Percentiles rank a stretch among this genome's conserved stretches.
These are phyloP conservation scores for Potamarius usumacintae DNA, from an alignment of 2,113 vertebrate genomes.

Conservation along the genomic window DNA sequence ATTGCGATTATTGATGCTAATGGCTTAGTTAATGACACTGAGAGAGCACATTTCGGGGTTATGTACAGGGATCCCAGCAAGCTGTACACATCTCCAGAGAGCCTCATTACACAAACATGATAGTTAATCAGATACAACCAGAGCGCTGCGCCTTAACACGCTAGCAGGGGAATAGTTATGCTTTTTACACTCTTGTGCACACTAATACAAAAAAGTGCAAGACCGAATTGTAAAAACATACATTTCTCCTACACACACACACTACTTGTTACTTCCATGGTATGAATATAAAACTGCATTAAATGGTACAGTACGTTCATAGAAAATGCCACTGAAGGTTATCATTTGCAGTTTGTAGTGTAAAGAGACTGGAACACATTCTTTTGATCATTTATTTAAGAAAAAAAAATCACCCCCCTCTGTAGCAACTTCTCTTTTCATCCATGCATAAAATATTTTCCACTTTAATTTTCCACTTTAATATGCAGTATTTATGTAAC, in stretches of 20 bases:
- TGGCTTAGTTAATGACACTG: conserved; percentile 65
- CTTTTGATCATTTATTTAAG: conserved; percentile 16
- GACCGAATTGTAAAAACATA: background rate
- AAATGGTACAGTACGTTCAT: background rate
- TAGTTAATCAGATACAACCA: conserved; percentile 45
- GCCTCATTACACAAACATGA: conserved; percentile 61
- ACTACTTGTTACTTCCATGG: background rate
- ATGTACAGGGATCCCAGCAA: conserved; percentile 60
- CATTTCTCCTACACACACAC: too few species aligned
- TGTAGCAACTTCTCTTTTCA: background rate
- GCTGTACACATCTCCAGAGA: conserved; percentile 64
- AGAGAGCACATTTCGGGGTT: conserved; percentile 55
- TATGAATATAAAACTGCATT: background rate
- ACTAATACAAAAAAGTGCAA: background rate
- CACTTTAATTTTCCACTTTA: background rate
- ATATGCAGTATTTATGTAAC: conserved; percentile 12
- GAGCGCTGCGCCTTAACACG: conserved; percentile 17
- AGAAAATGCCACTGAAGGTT: background rate
- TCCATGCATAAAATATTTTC: background rate
- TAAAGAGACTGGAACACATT: background rate
- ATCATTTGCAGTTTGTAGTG: background rate
- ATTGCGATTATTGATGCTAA: conserved; percentile 59
- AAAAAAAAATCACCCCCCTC: background rate
- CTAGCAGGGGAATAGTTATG: background rate
- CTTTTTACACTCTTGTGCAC: conserved; percentile 1